Evolutionary conservation across 1,140 invertebrate genomes (phyloP).

Genomic region (Ceratosolen fusciceps): DNA sequence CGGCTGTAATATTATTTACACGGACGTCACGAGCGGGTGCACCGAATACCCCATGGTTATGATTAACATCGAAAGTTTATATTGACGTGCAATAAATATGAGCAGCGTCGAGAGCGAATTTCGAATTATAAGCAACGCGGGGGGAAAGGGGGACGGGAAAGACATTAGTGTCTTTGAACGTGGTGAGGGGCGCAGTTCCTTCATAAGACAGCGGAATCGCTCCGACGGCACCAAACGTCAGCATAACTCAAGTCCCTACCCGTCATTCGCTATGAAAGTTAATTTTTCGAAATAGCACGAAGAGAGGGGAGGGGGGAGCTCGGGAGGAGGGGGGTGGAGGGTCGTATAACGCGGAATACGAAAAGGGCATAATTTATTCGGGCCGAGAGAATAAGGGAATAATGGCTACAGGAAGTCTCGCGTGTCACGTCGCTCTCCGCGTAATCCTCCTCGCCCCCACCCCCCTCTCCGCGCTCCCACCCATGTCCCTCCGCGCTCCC

Average conservation of each 20-base stretch:
- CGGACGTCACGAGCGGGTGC: no score
- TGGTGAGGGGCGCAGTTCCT: no score
- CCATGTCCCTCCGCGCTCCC: no score
- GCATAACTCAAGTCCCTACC: not conserved
- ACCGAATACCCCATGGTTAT: no score
- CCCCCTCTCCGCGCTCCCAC: not conserved
- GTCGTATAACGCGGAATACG: not conserved
- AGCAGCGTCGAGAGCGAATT: no score
- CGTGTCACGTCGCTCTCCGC: conserved; percentile 20
- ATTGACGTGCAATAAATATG: no score
- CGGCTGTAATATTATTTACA: no score
- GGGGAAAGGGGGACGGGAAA: no score
- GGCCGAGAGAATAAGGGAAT: not conserved
- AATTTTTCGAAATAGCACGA: not conserved
- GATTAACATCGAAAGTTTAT: no score
- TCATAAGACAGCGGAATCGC: no score
- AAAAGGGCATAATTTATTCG: not conserved
- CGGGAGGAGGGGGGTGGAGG: not conserved
- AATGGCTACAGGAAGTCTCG: conserved; percentile 31
- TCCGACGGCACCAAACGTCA: not conserved
- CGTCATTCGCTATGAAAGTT: not conserved
- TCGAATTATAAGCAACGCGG: no score
- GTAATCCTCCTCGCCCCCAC: not conserved
- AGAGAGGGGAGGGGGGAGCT: not conserved
- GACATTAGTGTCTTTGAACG: no score